Conservation (phyloP, 2,797 vertebrate species). For the Clamator glandarius region DNA sequence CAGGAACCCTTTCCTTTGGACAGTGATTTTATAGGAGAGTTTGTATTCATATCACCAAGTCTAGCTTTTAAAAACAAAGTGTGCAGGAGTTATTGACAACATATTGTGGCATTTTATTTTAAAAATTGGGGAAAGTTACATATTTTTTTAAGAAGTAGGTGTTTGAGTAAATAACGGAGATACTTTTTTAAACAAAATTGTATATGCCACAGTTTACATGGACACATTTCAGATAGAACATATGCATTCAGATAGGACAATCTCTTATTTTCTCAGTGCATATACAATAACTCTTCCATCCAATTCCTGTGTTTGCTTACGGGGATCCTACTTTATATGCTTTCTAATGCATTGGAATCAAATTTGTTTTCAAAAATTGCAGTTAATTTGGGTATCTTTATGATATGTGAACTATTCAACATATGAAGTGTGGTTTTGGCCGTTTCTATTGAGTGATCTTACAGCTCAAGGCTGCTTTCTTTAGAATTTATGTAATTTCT, state of each 20-base stretch:
- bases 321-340: slow-evolving; percentile 48
- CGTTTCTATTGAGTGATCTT: slow-evolving; percentile 60
- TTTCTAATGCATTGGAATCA: slow-evolving; percentile 24
- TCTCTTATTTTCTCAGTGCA: slow-evolving; percentile 56
- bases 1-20: slow-evolving; percentile 56
- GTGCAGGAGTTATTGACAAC: slow-evolving; percentile 63
- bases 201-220: slow-evolving; percentile 74
- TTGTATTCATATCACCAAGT: slow-evolving; percentile 71
- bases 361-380: slow-evolving; percentile 23
- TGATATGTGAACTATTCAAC: slow-evolving; percentile 6
- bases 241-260: slow-evolving; percentile 12
- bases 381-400: slow-evolving; percentile 50
- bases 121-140: slow-evolving; percentile 71
- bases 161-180: slow-evolving; percentile 75
- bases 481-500: slow-evolving; percentile 34
- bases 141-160: slow-evolving; percentile 78
- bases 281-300: slow-evolving; percentile 53
- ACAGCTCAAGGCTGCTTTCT: slow-evolving; percentile 45
- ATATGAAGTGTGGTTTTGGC: slow-evolving; percentile 46
- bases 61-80: slow-evolving; percentile 70
- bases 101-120: slow-evolving; percentile 78
- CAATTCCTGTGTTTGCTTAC: slow-evolving; percentile 49
- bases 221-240: slow-evolving; percentile 61
- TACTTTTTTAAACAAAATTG: slow-evolving; percentile 75
- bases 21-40: slow-evolving; percentile 69